These are phyloP conservation scores for Leucosticte australis DNA, from an alignment of 2,113 vertebrate species.

Conservation along the genomic window DNA sequence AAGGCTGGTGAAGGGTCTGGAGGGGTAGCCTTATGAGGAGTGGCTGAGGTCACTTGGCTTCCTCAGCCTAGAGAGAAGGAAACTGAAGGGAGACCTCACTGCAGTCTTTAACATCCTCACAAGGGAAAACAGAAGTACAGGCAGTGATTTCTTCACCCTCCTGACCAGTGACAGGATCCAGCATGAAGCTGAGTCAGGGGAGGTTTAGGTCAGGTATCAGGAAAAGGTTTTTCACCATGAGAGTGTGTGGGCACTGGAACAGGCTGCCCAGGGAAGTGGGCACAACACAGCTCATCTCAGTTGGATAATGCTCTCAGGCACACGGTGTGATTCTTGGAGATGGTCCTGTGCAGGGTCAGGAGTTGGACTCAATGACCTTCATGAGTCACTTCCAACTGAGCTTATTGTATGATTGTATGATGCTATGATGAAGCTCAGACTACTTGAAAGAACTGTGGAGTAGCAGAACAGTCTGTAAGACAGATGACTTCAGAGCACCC, in stretches of 20 bases:
- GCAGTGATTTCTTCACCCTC: background rate
- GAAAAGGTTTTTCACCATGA: background rate
- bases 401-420: background rate
- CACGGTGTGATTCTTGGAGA: background rate
- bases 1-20: background rate
- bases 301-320: background rate
- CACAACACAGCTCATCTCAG: background rate
- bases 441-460: background rate
- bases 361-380: background rate
- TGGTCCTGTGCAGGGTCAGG: background rate
- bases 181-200: background rate
- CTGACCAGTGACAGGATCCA: background rate
- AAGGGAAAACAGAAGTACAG: background rate
- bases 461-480: background rate
- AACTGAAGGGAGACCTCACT: background rate
- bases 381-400: background rate
- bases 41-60: background rate
- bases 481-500: fast-evolving
- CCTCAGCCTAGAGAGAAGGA: background rate
- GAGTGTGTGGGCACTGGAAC: background rate
- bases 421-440: background rate
- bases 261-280: background rate
- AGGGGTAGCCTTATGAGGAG: background rate
- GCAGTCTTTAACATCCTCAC: background rate
- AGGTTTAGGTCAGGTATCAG: background rate